A percentile compares a stretch with the other conserved stretches of the same genome.
Conservation (phyloP, 37 sponge, comb jelly and placozoan genomes). For the Amphimedon queenslandica region DNA sequence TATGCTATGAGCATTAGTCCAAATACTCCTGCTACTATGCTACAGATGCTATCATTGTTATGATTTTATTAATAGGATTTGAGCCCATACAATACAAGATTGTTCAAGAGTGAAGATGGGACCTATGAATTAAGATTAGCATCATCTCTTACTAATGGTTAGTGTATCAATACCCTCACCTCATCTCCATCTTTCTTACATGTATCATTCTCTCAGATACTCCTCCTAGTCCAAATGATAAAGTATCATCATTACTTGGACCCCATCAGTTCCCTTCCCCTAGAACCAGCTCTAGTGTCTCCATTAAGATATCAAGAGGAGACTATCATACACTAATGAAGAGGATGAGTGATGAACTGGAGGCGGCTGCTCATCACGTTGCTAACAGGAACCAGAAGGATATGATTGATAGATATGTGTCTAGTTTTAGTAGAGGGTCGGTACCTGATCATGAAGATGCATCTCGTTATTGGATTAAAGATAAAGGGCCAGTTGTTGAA, state of each 20-base stretch:
- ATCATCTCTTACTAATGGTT: slow-evolving; percentile 37
- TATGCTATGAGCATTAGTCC: too few relatives aligned
- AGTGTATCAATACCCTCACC: not conserved
- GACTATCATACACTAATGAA: slow-evolving; percentile 86
- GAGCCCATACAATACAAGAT: slow-evolving; percentile 80
- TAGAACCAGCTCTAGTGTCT: too few relatives aligned
- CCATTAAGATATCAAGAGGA: slow-evolving; percentile 67
- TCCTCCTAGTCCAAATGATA: too few relatives aligned
- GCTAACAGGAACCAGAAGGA: slow-evolving; percentile 58
- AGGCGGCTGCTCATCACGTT: slow-evolving; percentile 69
- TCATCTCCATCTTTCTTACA: too few relatives aligned
- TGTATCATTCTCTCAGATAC: too few relatives aligned
- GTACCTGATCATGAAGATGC: slow-evolving; percentile 79
- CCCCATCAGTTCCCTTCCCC: too few relatives aligned
- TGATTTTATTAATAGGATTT: too few relatives aligned
- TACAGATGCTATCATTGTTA: not conserved
- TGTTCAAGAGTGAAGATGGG: slow-evolving; percentile 64
- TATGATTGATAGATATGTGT: slow-evolving; percentile 74
- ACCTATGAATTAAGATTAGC: slow-evolving; percentile 75
- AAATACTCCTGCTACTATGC: too few relatives aligned
- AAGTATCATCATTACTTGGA: too few relatives aligned
- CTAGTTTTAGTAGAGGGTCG: slow-evolving; percentile 76
- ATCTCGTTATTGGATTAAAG: slow-evolving; percentile 81
- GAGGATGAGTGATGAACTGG: slow-evolving; percentile 63
- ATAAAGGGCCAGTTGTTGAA: slow-evolving; percentile 89